These are phyloP conservation scores for Agraylea sexmaculata DNA, from an alignment of 1,140 invertebrate genomes.

Conservation along the genomic window DNA sequence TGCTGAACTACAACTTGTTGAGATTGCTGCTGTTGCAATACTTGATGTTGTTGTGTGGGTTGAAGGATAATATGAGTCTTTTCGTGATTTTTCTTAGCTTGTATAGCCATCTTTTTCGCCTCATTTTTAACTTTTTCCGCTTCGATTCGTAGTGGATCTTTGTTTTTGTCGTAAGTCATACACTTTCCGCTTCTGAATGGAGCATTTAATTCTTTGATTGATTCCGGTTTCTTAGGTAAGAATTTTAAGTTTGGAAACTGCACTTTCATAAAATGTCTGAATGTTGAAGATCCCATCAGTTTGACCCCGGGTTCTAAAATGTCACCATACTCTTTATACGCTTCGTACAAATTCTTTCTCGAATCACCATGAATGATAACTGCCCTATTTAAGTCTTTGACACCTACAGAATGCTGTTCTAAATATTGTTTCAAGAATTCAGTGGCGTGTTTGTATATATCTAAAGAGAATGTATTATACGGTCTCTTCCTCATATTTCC, in stretches of 20 bases:
- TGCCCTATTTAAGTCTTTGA: slow-evolving; percentile 38
- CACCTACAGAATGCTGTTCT: slow-evolving; percentile 42
- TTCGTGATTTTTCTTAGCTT: slow-evolving; percentile 33
- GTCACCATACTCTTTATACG: slow-evolving; percentile 60
- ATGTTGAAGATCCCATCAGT: slow-evolving; percentile 68
- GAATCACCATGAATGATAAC: slow-evolving; percentile 55
- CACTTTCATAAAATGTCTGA: slow-evolving; percentile 67
- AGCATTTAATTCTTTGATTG: slow-evolving; percentile 35
- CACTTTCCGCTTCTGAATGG: slow-evolving; percentile 38
- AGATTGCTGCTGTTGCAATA: slow-evolving; percentile 30
- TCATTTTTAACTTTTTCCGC: slow-evolving; percentile 37
- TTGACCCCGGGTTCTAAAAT: slow-evolving; percentile 52
- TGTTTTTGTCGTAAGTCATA: slow-evolving; percentile 38
- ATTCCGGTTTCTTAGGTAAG: slow-evolving; percentile 47
- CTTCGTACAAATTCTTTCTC: slow-evolving; percentile 58
- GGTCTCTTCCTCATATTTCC: slow-evolving; percentile 69
- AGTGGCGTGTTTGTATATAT: slow-evolving; percentile 65
- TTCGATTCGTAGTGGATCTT: slow-evolving; percentile 36
- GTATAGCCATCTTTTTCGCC: slow-evolving; percentile 33
- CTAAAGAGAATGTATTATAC: slow-evolving; percentile 68
- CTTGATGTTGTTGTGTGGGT: slow-evolving; percentile 26
- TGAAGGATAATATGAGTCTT: slow-evolving; percentile 24
- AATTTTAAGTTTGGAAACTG: slow-evolving; percentile 69
- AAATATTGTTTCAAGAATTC: slow-evolving; percentile 62
- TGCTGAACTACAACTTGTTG: slow-evolving; percentile 31